Conservation (phyloP, 2,888 invertebrate genomes). For the Trachelus troglodyta region DNA sequence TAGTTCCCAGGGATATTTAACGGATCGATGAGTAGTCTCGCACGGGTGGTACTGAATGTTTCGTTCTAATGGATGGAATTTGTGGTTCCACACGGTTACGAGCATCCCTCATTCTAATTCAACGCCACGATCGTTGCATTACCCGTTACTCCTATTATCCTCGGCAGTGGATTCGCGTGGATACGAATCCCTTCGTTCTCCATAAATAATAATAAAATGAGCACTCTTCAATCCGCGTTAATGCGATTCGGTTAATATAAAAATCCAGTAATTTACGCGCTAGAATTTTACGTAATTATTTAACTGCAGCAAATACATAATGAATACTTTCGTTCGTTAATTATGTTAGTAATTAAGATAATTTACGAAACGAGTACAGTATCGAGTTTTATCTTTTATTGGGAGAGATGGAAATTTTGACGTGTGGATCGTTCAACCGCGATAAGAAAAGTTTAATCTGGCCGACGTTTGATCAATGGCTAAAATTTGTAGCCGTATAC, state of each 20-base stretch:
- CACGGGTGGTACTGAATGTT: no score
- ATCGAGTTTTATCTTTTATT: not conserved
- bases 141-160: not conserved
- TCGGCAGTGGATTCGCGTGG: not conserved
- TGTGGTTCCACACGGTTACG: no score
- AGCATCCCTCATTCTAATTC: constrained; percentile 24
- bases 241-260: not conserved
- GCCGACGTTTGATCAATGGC: not conserved
- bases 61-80: no score
- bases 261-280: not conserved
- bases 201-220: no score
- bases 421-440: not conserved
- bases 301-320: not conserved
- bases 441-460: not conserved
- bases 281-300: not conserved
- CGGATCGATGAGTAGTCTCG: no score
- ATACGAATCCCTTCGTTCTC: no score
- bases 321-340: not conserved
- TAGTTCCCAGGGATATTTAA: no score
- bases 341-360: not conserved
- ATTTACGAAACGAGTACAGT: not conserved
- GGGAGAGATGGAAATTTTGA: not conserved
- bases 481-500: not conserved
- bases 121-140: constrained; percentile 18
- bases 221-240: no score